These are phyloP conservation scores for Mirza zaza DNA, from an alignment of 2,113 vertebrate species.

Conservation along the genomic window DNA sequence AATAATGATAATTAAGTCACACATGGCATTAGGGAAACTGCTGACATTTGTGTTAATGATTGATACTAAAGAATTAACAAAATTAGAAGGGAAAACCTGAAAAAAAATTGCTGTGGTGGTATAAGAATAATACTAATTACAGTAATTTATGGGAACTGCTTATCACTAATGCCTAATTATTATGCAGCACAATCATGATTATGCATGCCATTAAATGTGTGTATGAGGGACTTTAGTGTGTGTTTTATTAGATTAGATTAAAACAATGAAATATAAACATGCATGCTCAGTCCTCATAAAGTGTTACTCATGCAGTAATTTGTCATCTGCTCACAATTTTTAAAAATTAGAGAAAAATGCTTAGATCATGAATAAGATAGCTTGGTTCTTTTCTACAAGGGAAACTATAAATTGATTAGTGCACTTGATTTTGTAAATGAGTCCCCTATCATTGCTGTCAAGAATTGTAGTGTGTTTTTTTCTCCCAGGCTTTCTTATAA, in stretches of 20 bases:
- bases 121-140: conserved; percentile 72
- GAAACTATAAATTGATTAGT: conserved; percentile 58
- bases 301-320: conserved; percentile 27
- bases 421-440: conserved; percentile 54
- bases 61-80: conserved; percentile 74
- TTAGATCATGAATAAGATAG: conserved; percentile 7
- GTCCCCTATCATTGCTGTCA: conserved; percentile 10
- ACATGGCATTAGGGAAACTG: conserved; percentile 48
- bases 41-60: conserved; percentile 66
- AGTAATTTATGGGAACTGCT: conserved; percentile 75
- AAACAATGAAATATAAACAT: conserved; percentile 73
- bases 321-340: conserved; percentile 58
- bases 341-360: conserved; percentile 49
- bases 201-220: conserved; percentile 64
- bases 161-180: conserved; percentile 76
- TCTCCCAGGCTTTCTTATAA: conserved; percentile 36
- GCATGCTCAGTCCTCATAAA: background rate
- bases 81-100: conserved; percentile 64
- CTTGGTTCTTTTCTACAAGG: background rate
- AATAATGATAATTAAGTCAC: conserved; percentile 63
- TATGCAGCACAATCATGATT: conserved; percentile 65
- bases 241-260: conserved; percentile 66
- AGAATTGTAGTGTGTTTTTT: background rate
- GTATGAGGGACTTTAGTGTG: conserved; percentile 39
- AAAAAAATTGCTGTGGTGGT: conserved; percentile 50